Base-by-base conservation (phyloP, 2,888 invertebrate species). In the Psylliodes chrysocephalus region DNA sequence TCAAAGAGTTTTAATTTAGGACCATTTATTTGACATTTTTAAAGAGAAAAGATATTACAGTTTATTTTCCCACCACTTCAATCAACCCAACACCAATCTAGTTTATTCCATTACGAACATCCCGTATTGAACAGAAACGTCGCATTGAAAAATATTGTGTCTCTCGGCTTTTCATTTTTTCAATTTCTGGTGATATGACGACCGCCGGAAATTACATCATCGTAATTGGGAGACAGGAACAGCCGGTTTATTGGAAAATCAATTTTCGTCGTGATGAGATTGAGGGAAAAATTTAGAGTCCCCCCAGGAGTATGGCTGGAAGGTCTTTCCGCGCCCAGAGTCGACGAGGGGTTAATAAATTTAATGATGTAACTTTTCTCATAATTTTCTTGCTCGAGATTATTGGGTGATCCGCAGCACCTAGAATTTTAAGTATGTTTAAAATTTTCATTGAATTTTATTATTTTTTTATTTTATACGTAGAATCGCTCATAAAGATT, bases 211-310 rank as follows among this genome's bases (percentile, higher is more conserved):
- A 63, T 63, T 52, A 63, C 57, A 51, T 52, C 35, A 51, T 46
- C 44, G 63, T 63, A 63, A 63, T 63, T 63, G 49, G 56, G 55
- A 57, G 52, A 57, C 57, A 46, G 63, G 62, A 63, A 54, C 44
- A 63, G 56, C 44, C 44, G 57, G 42, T 63, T 52, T 57, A 57
- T 63, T 47, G 52, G 63, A 57, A 63, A 63, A 63, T 63, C 63
- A 63, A 63, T 63, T 63, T 63, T 14, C 56, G 51, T 42, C 10
- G 56, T 56, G 62, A 62, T 56, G 56, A 56, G 54, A 54, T 54
- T 25, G 54, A 18, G 47, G 25, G 17, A 54, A 49, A 47, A 54
- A 47, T 33, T 54, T 38, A 46, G 25, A 47, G 14, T 38, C 47
- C 30, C 51, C 12, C 19, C 14, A 61, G 61, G 47, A 19, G 6